These are phyloP conservation scores for Zaprionus nigranus DNA, from an alignment of 1,140 invertebrate genomes.

Conservation along the genomic window DNA sequence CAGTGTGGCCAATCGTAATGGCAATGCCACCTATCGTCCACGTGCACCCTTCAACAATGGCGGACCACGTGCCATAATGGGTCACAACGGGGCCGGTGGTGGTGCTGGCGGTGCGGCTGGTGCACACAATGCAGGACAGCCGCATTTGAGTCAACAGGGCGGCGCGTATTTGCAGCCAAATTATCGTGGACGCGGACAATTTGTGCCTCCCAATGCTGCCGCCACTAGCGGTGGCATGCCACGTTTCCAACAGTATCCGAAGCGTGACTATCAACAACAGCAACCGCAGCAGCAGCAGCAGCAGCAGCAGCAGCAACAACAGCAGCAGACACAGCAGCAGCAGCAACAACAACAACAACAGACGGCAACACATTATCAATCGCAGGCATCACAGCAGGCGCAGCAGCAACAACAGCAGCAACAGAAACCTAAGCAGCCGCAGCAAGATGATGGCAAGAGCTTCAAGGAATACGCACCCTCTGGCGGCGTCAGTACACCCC, in stretches of 20 bases:
- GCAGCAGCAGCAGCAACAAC: constrained; percentile 13
- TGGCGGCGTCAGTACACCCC: constrained; percentile 48
- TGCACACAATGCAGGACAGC: constrained; percentile 56
- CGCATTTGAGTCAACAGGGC: constrained; percentile 70
- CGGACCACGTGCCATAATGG: constrained; percentile 73
- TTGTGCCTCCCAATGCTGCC: constrained; percentile 70
- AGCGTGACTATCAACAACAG: constrained; percentile 76
- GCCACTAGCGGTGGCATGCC: constrained; percentile 63
- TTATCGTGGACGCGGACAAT: constrained; percentile 73
- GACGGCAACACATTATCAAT: constrained; percentile 24
- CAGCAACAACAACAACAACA: constrained; percentile 47
- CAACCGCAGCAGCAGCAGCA: constrained; percentile 61
- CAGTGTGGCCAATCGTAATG: constrained; percentile 41
- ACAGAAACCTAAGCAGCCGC: constrained; percentile 30
- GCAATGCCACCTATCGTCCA: constrained; percentile 68
- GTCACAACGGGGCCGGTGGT: constrained; percentile 63
- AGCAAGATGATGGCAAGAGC: constrained; percentile 39
- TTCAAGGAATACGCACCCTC: constrained; percentile 53
- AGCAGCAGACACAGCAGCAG: constrained; percentile 53
- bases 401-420: constrained; percentile 48
- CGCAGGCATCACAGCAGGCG: constrained; percentile 41
- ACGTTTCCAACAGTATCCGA: constrained; percentile 79
- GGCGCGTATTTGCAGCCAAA: constrained; percentile 63
- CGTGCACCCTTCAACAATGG: constrained; percentile 77
- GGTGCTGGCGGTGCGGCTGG: constrained; percentile 47